Conservation (phyloP, 2,888 invertebrate genomes). For the Megastigmus dorsalis region DNA sequence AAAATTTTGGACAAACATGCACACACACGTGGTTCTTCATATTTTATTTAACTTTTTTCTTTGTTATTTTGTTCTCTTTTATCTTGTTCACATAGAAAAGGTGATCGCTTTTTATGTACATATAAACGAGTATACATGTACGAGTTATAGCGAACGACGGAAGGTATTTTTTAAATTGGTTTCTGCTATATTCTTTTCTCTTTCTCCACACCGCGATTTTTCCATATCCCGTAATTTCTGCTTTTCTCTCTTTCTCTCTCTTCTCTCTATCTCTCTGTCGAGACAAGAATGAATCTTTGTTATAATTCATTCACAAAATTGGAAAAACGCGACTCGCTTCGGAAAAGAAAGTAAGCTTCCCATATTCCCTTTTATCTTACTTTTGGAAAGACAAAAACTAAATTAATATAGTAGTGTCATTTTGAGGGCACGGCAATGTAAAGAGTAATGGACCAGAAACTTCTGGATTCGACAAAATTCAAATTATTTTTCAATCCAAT, state of each 20-base stretch:
- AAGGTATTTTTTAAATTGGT: slow-evolving; percentile 37
- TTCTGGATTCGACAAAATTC: not conserved
- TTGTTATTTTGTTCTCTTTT: slow-evolving; percentile 28
- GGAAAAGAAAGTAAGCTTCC: not conserved
- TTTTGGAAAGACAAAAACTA: slow-evolving; percentile 10
- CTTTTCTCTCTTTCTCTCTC: slow-evolving; percentile 11
- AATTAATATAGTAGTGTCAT: too few species aligned
- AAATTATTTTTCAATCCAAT: not conserved
- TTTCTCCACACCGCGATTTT: slow-evolving; percentile 16
- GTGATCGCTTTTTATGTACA: slow-evolving; percentile 54
- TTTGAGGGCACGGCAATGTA: too few species aligned
- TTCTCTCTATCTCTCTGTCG: slow-evolving; percentile 14
- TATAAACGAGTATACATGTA: slow-evolving; percentile 55
- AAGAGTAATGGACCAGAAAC: not conserved
- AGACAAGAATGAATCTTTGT: not conserved
- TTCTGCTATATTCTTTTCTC: slow-evolving; percentile 38
- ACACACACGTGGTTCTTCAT: slow-evolving; percentile 45
- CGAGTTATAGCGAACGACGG: slow-evolving; percentile 51
- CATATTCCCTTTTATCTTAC: not conserved
- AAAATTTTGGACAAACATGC: slow-evolving; percentile 48
- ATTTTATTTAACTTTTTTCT: slow-evolving; percentile 17
- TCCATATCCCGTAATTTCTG: not conserved
- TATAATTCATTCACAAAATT: slow-evolving; percentile 2
- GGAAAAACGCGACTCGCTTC: slow-evolving; percentile 2
- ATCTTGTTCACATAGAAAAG: slow-evolving; percentile 52